A percentile compares a stretch with the other conserved stretches of the same genome.
Evolutionary conservation across 2,113 vertebrate genomes (phyloP).

Genomic region (Recurvirostra avosetta): DNA sequence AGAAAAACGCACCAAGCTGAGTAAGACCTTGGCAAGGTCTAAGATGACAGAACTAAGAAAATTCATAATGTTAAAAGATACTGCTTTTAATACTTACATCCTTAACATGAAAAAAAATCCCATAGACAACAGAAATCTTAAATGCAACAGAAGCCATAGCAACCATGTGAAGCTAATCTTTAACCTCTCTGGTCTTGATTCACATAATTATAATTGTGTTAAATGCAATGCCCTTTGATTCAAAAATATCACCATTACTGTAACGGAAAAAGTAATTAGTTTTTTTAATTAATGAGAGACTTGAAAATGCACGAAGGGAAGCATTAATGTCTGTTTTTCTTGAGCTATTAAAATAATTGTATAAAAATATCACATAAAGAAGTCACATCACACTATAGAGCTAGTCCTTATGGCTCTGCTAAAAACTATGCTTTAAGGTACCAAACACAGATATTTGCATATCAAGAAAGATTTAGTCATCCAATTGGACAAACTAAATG

Average conservation of each 20-base stretch:
- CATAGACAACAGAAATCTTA: neutral
- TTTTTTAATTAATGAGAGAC: slow-evolving; percentile 40
- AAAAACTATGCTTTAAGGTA: neutral
- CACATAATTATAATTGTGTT: slow-evolving; percentile 4
- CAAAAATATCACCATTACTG: slow-evolving; percentile 23
- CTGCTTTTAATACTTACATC: neutral
- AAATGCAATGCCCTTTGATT: slow-evolving; percentile 40
- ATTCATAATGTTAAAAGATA: neutral
- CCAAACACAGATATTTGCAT: neutral
- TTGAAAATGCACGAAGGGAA: neutral
- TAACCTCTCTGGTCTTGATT: slow-evolving; percentile 14
- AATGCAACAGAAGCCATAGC: neutral
- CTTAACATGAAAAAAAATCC: neutral
- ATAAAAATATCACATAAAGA: neutral
- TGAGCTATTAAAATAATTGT: neutral
- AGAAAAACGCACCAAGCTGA: neutral
- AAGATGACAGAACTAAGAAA: neutral
- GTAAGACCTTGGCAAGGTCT: neutral
- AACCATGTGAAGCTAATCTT: neutral
- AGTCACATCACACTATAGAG: neutral
- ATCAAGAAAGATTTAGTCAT: neutral
- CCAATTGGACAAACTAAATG: neutral
- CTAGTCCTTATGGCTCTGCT: neutral
- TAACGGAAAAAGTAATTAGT: slow-evolving; percentile 26
- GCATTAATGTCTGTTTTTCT: neutral